Conservation (phyloP, 1,140 invertebrate species). For the Hycleus cichorii region DNA sequence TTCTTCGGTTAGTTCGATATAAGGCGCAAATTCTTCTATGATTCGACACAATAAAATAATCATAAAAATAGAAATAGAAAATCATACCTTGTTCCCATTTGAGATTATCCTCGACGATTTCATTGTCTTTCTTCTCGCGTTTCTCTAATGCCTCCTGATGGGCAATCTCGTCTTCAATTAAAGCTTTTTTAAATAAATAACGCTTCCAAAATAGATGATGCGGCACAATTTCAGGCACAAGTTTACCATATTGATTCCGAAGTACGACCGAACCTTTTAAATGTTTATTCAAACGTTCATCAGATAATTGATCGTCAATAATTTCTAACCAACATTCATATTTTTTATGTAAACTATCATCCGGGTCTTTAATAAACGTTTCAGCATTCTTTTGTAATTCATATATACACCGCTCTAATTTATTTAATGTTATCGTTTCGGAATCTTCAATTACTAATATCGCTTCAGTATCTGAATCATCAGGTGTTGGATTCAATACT, state of each 20-base stretch:
- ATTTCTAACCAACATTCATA: slow-evolving; percentile 46
- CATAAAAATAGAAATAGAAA: background rate
- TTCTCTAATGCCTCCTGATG: slow-evolving; percentile 39
- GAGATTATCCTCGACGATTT: slow-evolving; percentile 29
- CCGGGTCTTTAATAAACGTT: slow-evolving; percentile 43
- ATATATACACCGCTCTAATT: slow-evolving; percentile 38
- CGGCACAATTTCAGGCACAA: slow-evolving; percentile 48
- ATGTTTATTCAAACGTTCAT: slow-evolving; percentile 41
- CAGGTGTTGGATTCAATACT: slow-evolving; percentile 58
- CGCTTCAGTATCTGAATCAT: slow-evolving; percentile 61
- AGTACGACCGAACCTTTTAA: slow-evolving; percentile 43
- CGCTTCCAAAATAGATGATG: slow-evolving; percentile 52
- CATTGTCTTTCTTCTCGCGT: slow-evolving; percentile 35
- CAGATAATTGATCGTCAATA: slow-evolving; percentile 42
- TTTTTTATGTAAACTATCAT: slow-evolving; percentile 34
- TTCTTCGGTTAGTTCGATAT: slow-evolving; percentile 53
- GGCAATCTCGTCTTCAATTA: slow-evolving; percentile 51
- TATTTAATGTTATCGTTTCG: slow-evolving; percentile 51
- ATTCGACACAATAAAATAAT: slow-evolving; percentile 9
- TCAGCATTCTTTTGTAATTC: slow-evolving; percentile 40
- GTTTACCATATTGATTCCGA: slow-evolving; percentile 45
- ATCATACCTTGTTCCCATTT: slow-evolving; percentile 41
- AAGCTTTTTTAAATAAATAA: slow-evolving; percentile 52
- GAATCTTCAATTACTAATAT: slow-evolving; percentile 52
- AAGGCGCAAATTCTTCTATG: slow-evolving; percentile 51